phyloP scores from a whole-genome alignment of 2,113 vertebrate species.

The Poeciliopsis occidentalis region DNA sequence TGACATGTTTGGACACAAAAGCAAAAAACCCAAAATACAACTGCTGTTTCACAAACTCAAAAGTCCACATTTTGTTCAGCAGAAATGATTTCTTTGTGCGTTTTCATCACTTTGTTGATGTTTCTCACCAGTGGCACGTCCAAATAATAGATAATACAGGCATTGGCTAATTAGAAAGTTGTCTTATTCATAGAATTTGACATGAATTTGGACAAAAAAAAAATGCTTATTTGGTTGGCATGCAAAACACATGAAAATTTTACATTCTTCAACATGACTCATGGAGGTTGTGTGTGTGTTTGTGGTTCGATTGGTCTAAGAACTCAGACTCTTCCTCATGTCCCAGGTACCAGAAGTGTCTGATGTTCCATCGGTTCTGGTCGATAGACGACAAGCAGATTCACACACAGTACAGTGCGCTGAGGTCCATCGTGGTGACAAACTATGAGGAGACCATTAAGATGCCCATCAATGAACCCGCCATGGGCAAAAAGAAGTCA shows the following conservation, averaged over 20 bases:
- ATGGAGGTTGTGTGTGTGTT: too few relatives aligned
- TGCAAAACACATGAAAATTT: too few relatives aligned
- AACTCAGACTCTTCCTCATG: neutral
- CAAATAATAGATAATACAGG: too few relatives aligned
- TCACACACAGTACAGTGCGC: constrained; percentile 83
- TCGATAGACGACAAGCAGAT: constrained; percentile 87
- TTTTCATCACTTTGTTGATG: too few relatives aligned
- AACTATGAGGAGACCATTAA: constrained; percentile 88
- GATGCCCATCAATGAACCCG: constrained; percentile 88
- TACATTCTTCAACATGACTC: too few relatives aligned
- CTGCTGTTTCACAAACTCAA: neutral
- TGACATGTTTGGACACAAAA: neutral
- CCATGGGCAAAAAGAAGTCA: constrained; percentile 79
- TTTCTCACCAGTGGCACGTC: neutral
- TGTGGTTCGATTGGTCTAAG: too few relatives aligned
- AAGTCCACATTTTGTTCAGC: neutral
- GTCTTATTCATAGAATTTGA: too few relatives aligned
- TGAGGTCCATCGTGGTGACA: constrained; percentile 84
- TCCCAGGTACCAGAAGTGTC: constrained; percentile 84
- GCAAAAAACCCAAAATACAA: neutral
- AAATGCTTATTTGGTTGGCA: too few relatives aligned
- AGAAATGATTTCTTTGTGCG: neutral
- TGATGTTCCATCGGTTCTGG: constrained; percentile 87
- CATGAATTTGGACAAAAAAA: too few relatives aligned
- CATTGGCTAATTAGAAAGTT: too few relatives aligned